Percentiles rank a stretch among this genome's conserved stretches.
Conservation (phyloP, 2,113 vertebrate genomes). For the Bos indicus region DNA sequence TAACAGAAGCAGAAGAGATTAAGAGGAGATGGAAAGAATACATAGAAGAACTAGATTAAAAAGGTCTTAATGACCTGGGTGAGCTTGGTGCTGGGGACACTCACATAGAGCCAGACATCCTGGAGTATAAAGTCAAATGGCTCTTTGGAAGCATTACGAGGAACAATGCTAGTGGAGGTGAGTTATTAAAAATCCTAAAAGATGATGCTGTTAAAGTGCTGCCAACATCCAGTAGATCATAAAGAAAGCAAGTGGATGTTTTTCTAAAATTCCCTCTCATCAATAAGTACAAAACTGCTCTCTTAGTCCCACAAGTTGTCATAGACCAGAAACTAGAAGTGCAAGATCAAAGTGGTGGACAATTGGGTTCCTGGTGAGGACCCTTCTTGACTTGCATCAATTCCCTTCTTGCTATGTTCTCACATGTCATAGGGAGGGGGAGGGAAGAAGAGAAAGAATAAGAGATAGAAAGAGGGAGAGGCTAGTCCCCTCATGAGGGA, state of each 20-base stretch:
- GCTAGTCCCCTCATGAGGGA: not conserved
- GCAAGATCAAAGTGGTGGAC: not conserved
- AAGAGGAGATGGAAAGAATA: not conserved
- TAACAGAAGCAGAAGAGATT: not conserved
- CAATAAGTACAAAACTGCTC: not conserved
- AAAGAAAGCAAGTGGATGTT: not conserved
- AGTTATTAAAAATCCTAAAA: not conserved
- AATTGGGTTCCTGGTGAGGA: not conserved
- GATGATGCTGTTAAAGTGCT: not conserved
- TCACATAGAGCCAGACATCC: not conserved
- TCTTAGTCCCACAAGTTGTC: not conserved
- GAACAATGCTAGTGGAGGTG: not conserved
- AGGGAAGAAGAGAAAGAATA: not conserved
- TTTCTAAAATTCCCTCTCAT: not conserved
- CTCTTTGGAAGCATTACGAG: not conserved
- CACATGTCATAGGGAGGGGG: rapidly evolving
- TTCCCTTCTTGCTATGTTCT: not conserved
- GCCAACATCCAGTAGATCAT: not conserved
- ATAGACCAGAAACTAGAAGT: not conserved
- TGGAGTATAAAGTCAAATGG: not conserved
- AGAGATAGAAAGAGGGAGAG: not conserved
- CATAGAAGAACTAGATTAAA: not conserved
- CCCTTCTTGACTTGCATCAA: not conserved
- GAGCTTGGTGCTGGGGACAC: not conserved
- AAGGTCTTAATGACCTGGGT: not conserved